Evolutionary conservation across 2,113 vertebrate genomes (phyloP).

Genomic region (Camelus dromedarius): DNA sequence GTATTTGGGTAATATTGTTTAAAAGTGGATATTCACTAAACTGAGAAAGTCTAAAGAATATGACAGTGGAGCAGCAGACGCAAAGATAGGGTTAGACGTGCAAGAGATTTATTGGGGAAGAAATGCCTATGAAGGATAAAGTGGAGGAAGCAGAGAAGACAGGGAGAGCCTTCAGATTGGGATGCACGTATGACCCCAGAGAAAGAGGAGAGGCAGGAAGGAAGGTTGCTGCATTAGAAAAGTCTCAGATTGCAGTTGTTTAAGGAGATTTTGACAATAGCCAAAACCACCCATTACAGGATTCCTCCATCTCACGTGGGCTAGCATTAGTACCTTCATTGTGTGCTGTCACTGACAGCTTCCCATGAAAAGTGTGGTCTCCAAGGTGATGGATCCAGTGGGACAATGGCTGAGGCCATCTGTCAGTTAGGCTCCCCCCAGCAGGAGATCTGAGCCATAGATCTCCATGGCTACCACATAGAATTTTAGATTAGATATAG

Average conservation of each 20-base stretch:
- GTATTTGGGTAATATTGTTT: not conserved
- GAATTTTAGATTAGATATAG: not conserved
- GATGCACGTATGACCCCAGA: not conserved
- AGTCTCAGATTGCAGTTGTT: not conserved
- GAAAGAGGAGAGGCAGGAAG: not conserved
- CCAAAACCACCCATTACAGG: too few species aligned
- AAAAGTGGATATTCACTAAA: not conserved
- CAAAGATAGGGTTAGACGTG: not conserved
- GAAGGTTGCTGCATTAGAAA: not conserved
- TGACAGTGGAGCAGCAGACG: not conserved
- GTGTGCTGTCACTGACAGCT: not conserved
- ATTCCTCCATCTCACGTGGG: too few species aligned
- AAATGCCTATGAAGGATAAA: not conserved
- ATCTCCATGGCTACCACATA: not conserved
- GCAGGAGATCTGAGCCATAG: too few species aligned
- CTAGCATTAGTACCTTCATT: fast-evolving
- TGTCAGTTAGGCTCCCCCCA: not conserved
- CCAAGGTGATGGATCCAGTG: not conserved
- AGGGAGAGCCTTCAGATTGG: not conserved
- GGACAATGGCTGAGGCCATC: too few species aligned
- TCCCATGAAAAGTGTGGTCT: not conserved
- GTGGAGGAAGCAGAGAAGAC: not conserved
- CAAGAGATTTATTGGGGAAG: not conserved
- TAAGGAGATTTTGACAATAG: not conserved
- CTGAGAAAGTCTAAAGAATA: not conserved